phyloP scores from a whole-genome alignment of 2,888 invertebrate genomes.

The Meloe dianella region DNA sequence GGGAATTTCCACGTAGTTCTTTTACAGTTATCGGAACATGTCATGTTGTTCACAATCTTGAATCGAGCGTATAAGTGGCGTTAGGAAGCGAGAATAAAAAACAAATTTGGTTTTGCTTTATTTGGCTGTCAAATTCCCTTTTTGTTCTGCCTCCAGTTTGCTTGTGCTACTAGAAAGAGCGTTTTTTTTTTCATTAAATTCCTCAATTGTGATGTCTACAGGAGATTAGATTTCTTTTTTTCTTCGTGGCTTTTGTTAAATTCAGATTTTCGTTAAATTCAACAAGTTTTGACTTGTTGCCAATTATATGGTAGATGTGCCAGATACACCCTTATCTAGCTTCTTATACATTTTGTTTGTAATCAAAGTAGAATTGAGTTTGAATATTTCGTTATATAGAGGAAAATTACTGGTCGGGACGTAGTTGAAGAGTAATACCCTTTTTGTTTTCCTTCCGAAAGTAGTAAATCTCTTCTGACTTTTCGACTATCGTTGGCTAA shows the following conservation, averaged over 20 bases:
- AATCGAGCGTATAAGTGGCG: neutral
- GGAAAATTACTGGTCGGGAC: neutral
- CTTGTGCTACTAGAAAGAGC: neutral
- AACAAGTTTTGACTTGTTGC: conserved; percentile 13
- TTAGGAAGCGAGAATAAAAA: neutral
- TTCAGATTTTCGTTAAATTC: neutral
- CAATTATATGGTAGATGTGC: conserved; percentile 1
- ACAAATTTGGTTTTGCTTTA: neutral
- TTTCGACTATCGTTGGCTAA: conserved; percentile 1
- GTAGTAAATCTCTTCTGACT: conserved; percentile 4
- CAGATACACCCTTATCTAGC: neutral
- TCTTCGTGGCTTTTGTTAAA: neutral
- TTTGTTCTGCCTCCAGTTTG: neutral
- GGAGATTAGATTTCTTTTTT: neutral
- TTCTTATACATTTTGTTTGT: too few relatives aligned
- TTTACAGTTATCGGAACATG: neutral
- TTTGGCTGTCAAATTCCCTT: neutral
- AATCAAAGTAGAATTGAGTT: neutral
- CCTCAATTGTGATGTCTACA: neutral
- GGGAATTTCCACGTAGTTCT: neutral
- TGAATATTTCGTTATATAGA: neutral
- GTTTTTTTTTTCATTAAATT: neutral
- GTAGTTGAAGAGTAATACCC: neutral
- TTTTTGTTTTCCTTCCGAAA: neutral
- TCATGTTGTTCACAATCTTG: neutral